Evolutionary conservation across 2,888 invertebrate species (phyloP).

Genomic region (Gerris lacustris): DNA sequence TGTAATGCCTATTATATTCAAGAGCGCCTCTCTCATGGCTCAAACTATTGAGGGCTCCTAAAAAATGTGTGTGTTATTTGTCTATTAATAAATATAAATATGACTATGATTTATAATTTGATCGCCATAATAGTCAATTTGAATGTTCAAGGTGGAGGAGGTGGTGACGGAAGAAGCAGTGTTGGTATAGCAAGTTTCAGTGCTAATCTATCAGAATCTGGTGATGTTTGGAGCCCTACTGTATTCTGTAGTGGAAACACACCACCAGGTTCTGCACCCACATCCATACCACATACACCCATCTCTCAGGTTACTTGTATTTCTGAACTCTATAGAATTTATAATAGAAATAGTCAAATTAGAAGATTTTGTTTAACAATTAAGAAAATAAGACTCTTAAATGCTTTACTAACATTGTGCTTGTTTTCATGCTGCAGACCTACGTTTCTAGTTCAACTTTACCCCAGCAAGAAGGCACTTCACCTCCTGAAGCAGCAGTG

Average conservation of each 20-base stretch:
- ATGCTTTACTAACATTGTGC: too few species aligned
- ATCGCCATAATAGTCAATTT: too few species aligned
- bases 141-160: too few species aligned
- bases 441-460: not conserved
- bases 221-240: constrained; percentile 32
- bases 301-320: constrained; percentile 35
- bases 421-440: not conserved
- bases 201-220: constrained; percentile 20
- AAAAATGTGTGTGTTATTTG: too few species aligned
- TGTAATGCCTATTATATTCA: too few species aligned
- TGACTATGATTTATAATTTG: too few species aligned
- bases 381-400: too few species aligned
- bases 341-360: too few species aligned
- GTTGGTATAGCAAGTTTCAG: constrained; percentile 19
- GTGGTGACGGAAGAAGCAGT: not conserved
- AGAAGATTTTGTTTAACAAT: too few species aligned
- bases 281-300: constrained; percentile 43
- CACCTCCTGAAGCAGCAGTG: constrained; percentile 74
- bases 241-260: constrained; percentile 32
- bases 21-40: too few species aligned
- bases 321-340: not conserved
- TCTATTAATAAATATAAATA: too few species aligned
- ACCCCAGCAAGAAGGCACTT: constrained; percentile 43
- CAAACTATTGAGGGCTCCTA: too few species aligned
- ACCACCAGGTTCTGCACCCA: constrained; percentile 37